Evolutionary conservation across 1,140 invertebrate species (phyloP).

Genomic region (Kradibia gibbosae): DNA sequence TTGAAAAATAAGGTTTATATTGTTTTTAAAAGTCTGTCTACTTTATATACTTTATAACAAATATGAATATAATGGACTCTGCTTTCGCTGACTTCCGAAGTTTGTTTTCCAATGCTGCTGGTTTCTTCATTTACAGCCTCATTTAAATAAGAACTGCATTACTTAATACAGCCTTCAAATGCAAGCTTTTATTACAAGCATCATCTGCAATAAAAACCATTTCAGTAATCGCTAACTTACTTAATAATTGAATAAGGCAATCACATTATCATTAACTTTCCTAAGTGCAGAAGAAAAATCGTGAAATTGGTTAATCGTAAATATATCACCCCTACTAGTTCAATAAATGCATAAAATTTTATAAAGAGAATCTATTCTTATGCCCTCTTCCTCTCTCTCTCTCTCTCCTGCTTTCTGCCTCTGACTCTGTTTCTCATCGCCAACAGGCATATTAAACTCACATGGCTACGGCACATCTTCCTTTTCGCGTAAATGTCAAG

Average conservation of each 20-base stretch:
- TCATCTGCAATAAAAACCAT: not conserved
- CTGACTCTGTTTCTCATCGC: not conserved
- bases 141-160: not conserved
- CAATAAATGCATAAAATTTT: not conserved
- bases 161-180: not conserved
- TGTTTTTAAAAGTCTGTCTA: not conserved
- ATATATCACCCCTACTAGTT: not conserved
- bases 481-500: not conserved
- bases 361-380: not conserved
- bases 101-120: not conserved
- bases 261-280: not conserved
- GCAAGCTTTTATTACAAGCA: not conserved
- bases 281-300: not conserved
- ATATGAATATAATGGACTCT: not conserved
- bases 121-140: not conserved
- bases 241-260: conserved; percentile 4
- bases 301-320: not conserved
- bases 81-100: not conserved
- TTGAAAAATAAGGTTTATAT: not conserved
- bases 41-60: not conserved
- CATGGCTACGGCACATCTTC: not conserved
- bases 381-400: no score
- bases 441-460: not conserved
- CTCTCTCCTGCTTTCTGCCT: no score
- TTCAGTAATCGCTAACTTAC: not conserved